These are phyloP conservation scores for Acipenser ruthenus DNA, from an alignment of 2,797 vertebrate species.

Conservation along the genomic window DNA sequence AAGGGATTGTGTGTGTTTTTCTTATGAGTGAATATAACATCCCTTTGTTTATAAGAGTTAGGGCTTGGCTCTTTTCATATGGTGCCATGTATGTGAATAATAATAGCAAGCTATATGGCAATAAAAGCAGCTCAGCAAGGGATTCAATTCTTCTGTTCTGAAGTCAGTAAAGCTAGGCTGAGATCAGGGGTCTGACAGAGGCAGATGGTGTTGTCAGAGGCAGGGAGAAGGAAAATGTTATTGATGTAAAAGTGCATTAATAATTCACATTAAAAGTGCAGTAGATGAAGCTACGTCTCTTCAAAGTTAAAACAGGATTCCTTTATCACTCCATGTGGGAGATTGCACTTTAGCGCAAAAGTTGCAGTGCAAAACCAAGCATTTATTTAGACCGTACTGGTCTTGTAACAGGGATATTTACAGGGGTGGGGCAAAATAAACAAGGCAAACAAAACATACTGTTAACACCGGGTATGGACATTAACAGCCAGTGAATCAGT, in stretches of 20 bases:
- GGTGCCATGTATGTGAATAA: conserved; percentile 2
- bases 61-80: background rate
- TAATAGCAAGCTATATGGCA: conserved; percentile 1
- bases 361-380: too few species aligned
- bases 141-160: conserved; percentile 7
- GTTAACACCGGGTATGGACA: background rate
- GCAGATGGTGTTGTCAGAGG: conserved; percentile 15
- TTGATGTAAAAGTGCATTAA: conserved; percentile 18
- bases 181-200: conserved; percentile 6
- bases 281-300: background rate
- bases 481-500: too few species aligned
- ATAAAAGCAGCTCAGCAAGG: conserved; percentile 8
- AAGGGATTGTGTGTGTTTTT: too few species aligned
- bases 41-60: background rate
- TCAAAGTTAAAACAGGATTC: conserved; percentile 4
- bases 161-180: conserved; percentile 5
- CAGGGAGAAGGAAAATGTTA: conserved; percentile 7
- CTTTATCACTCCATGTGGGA: background rate
- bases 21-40: too few species aligned
- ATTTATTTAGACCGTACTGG: too few species aligned
- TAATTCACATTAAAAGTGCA: conserved; percentile 22
- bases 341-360: too few species aligned
- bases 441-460: too few species aligned
- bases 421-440: too few species aligned
- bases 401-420: too few species aligned